Evolutionary conservation across 2,113 vertebrate genomes (phyloP).

Genomic region (Coptodon bakossiorum): DNA sequence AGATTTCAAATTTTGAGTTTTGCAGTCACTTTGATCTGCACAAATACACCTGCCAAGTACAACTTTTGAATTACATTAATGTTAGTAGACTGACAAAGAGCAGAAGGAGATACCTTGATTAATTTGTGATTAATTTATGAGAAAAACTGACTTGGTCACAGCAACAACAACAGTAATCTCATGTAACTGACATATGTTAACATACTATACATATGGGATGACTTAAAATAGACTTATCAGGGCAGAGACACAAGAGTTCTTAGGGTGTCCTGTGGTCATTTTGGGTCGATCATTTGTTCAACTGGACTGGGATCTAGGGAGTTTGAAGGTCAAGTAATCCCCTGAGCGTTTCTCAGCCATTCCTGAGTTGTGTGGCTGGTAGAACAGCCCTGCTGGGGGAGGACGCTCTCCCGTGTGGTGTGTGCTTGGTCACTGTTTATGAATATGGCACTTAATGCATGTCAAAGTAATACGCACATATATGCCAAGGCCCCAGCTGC

Average conservation of each 20-base stretch:
- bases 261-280: background rate
- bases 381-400: background rate
- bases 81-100: background rate
- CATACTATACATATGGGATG: background rate
- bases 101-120: background rate
- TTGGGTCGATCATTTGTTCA: background rate
- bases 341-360: background rate
- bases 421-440: background rate
- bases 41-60: background rate
- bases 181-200: background rate
- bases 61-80: background rate
- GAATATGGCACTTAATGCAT: background rate
- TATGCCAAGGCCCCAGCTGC: background rate
- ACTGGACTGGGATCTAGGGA: background rate
- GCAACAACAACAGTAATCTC: background rate
- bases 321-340: background rate
- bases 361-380: background rate
- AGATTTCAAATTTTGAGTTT: background rate
- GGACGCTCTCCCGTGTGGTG: background rate
- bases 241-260: background rate
- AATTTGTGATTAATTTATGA: background rate
- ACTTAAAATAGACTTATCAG: background rate
- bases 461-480: background rate
- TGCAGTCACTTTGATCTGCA: background rate
- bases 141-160: background rate